Percentiles rank a stretch among this genome's conserved stretches.
Conservation (phyloP, 2,888 invertebrate species). For the Nemotelus nigrinus region DNA sequence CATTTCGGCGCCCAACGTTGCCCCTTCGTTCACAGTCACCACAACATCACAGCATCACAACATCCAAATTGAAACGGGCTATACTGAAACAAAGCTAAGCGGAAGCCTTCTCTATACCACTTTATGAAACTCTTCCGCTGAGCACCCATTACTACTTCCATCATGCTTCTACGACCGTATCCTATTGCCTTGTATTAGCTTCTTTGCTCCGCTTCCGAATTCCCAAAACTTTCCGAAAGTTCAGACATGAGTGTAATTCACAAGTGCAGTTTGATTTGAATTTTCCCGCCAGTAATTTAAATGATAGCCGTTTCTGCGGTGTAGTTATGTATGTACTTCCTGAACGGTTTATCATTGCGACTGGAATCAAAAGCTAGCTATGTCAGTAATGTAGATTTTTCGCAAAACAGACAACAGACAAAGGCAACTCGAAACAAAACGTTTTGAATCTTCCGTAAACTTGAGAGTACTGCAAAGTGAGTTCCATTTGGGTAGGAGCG, state of each 20-base stretch:
- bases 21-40: too few species aligned
- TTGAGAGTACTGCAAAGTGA: not conserved
- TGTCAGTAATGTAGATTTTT: not conserved
- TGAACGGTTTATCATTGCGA: slow-evolving; percentile 4
- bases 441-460: slow-evolving; percentile 22
- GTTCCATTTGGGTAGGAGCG: slow-evolving; percentile 2
- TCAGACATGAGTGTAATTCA: slow-evolving; percentile 23
- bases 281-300: slow-evolving; percentile 28
- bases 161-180: not conserved
- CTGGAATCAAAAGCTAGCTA: too few species aligned
- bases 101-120: not conserved
- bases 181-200: not conserved
- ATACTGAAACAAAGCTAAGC: not conserved
- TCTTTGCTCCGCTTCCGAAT: slow-evolving; percentile 8
- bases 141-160: not conserved
- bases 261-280: slow-evolving; percentile 30
- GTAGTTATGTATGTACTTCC: not conserved
- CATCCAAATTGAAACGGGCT: not conserved
- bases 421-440: not conserved
- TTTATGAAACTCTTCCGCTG: not conserved
- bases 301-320: slow-evolving; percentile 9
- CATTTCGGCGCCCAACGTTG: too few species aligned
- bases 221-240: slow-evolving; percentile 22
- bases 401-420: too few species aligned
- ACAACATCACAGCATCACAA: too few species aligned